Base-by-base conservation (phyloP, 2,113 vertebrate species). In the Baryphthengus martii region DNA sequence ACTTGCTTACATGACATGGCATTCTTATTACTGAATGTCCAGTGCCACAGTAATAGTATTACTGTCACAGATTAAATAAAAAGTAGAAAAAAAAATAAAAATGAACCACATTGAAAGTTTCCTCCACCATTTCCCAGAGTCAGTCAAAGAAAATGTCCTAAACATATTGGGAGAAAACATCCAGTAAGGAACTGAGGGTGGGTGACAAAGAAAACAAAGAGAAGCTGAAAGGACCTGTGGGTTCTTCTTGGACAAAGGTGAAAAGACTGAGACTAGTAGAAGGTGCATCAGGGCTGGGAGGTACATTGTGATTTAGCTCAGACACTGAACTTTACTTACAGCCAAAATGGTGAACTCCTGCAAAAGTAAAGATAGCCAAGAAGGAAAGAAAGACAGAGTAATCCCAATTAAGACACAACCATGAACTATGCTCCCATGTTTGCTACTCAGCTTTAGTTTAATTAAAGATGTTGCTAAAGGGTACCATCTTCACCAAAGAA, bases 311-410 rank as follows among this genome's bases (percentile, higher is more conserved):
- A 94, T 97, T 98, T 94, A 90, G 97, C 96, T 97, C 91, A 97
- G 95, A 97, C 92, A 94, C 96, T 97, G 97, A 96, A 97, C 93
- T 97, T 98, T 99, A 99, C 99, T 99, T 99, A 99, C 99, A 99
- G 98, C 98, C 98, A 91, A 98, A 98, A 98, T 98, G 99, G 97
- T 98, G 99, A 98, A 98, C 98, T 98, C 99, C 99, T 99, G 98
- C 97, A 98, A 99, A 98, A 98, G 98, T 98, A 98, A 98, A 98
- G 97, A 98, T 98, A 98, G 98, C 98, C 98, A 98, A 97, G 97
- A 98, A 98, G 98, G 98, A 98, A 98, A 98, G 98, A 98, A 96
- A 98, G 97, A 98, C 98, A 98, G 97, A 98, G 96, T 93, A 97
- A 98, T 97, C 96, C 91, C 94, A 93, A 71, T 96, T 96, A 97